Evolutionary conservation across 2,888 invertebrate genomes (phyloP).

Genomic region (Axea sp.): DNA sequence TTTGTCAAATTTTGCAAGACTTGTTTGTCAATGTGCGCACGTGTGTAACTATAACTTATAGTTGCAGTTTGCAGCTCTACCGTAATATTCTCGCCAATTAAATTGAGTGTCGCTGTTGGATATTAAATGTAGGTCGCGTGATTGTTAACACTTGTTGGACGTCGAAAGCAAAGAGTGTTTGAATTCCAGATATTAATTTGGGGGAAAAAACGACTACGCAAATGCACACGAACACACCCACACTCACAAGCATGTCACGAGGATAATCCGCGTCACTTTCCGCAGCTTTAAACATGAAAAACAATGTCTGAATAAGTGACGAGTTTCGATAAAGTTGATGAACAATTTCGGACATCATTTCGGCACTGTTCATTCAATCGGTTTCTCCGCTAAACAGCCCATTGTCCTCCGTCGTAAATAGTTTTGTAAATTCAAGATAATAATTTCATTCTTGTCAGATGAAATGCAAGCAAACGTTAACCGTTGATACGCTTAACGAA

Average conservation of each 20-base stretch:
- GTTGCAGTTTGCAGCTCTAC: conserved; percentile 47
- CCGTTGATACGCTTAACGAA: conserved; percentile 1
- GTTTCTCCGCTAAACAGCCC: too few relatives aligned
- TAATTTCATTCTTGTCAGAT: too few relatives aligned
- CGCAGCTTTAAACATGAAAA: conserved; percentile 12
- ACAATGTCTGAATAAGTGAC: conserved; percentile 18
- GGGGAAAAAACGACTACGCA: conserved; percentile 1
- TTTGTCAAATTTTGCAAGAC: conserved; percentile 60
- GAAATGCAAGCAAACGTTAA: not conserved
- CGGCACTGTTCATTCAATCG: not conserved
- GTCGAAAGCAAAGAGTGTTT: conserved; percentile 35
- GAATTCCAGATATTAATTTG: conserved; percentile 19
- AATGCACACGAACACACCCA: conserved; percentile 2
- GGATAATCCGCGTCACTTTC: conserved; percentile 7
- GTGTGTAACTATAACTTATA: conserved; percentile 54
- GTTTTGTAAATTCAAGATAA: too few relatives aligned
- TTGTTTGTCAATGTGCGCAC: conserved; percentile 59
- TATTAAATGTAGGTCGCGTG: conserved; percentile 53
- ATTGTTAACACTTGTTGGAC: conserved; percentile 47
- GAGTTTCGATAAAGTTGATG: conserved; percentile 10
- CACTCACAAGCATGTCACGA: too few relatives aligned
- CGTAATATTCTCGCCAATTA: conserved; percentile 48
- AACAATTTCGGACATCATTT: conserved; percentile 14
- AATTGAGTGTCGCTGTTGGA: conserved; percentile 45
- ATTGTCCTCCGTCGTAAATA: too few relatives aligned